Conservation (phyloP, 2,797 vertebrate genomes). For the Chiloscyllium punctatum region DNA sequence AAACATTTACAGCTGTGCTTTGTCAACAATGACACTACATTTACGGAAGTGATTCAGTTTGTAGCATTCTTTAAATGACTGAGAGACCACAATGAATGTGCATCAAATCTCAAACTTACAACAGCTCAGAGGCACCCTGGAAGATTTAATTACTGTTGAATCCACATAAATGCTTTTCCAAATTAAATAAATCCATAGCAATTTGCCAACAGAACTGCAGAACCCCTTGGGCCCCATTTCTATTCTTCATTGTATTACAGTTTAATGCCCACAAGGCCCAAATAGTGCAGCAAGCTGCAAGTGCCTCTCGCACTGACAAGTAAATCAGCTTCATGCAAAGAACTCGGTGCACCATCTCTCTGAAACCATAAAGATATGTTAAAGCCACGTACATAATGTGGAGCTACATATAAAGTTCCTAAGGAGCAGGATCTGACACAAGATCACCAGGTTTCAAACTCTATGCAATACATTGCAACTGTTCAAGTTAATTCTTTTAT, state of each 20-base stretch:
- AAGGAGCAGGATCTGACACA: background rate
- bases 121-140: background rate
- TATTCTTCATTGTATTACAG: background rate
- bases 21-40: background rate
- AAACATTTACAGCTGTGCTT: background rate
- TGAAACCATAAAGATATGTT: background rate
- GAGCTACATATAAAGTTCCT: background rate
- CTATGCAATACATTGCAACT: background rate
- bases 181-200: background rate
- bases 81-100: background rate
- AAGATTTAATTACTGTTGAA: background rate
- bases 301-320: background rate
- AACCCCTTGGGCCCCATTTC: background rate
- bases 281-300: background rate
- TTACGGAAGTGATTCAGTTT: background rate
- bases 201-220: background rate
- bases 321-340: background rate
- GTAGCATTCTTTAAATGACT: background rate
- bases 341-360: background rate
- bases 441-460: background rate
- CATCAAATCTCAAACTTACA: constrained; percentile 3
- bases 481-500: no score
- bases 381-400: background rate
- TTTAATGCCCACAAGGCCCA: background rate
- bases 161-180: background rate